These are phyloP conservation scores for Drosophila dunni DNA, from an alignment of 1,140 invertebrate species.

Conservation along the genomic window DNA sequence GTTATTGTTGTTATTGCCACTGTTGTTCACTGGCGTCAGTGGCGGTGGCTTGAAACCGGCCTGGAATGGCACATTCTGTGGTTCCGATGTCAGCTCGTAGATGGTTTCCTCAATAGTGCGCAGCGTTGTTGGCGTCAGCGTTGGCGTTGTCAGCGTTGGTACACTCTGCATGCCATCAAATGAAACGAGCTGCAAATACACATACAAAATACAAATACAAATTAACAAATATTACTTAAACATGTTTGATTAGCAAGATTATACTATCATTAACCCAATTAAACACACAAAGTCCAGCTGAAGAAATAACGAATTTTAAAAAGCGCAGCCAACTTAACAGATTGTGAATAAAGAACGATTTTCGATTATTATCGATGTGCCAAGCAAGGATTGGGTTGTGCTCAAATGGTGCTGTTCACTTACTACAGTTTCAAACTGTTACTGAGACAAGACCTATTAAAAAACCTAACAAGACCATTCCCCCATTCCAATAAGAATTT, in stretches of 20 bases:
- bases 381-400: neutral
- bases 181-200: conserved; percentile 90
- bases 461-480: no score
- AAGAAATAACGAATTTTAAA: neutral
- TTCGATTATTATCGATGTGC: neutral
- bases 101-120: conserved; percentile 95
- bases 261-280: conserved; percentile 13
- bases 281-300: neutral
- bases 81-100: conserved; percentile 88
- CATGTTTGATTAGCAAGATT: neutral
- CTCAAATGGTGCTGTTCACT: neutral
- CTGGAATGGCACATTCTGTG: conserved; percentile 91
- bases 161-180: conserved; percentile 91
- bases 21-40: conserved; percentile 44
- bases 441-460: no score
- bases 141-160: conserved; percentile 95
- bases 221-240: neutral
- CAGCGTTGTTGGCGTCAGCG: conserved; percentile 96
- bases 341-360: conserved; percentile 4
- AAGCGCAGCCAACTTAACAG: conserved; percentile 1
- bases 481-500: conserved; percentile 5
- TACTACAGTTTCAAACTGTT: neutral
- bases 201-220: conserved; percentile 46
- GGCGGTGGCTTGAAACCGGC: conserved; percentile 95
- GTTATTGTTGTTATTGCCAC: conserved; percentile 24